Percentiles rank a stretch among this genome's conserved stretches.
Conservation (phyloP, 1,140 invertebrate genomes). For the Drosophila azteca region DNA sequence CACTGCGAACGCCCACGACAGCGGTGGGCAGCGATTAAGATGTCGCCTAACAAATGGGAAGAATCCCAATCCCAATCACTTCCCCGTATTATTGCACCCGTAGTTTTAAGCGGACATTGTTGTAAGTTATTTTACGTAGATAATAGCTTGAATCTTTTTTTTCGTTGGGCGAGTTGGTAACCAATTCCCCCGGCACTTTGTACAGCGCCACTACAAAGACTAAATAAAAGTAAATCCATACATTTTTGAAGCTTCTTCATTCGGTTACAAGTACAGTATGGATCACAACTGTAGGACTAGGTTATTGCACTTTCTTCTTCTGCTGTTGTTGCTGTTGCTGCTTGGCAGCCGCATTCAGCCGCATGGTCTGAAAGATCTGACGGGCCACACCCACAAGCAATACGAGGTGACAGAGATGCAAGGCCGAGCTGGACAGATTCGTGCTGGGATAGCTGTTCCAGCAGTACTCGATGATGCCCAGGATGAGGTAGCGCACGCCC, state of each 20-base stretch:
- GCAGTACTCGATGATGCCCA: conserved; percentile 95
- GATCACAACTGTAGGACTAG: background rate
- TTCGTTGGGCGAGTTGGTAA: conserved; percentile 37
- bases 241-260: no score
- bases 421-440: conserved; percentile 89
- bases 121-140: conserved; percentile 51
- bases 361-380: conserved; percentile 55
- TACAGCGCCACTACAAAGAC: conserved; percentile 60
- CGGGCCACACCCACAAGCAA: conserved; percentile 85
- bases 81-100: conserved; percentile 27
- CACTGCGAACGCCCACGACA: conserved; percentile 40
- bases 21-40: conserved; percentile 56
- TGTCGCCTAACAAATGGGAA: no score
- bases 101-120: conserved; percentile 55
- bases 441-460: conserved; percentile 99
- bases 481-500: conserved; percentile 88
- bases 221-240: conserved; percentile 30
- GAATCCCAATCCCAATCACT: no score
- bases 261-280: background rate
- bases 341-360: conserved; percentile 43
- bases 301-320: conserved; percentile 55
- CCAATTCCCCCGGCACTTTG: conserved; percentile 44
- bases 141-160: conserved; percentile 19
- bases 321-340: conserved; percentile 29
- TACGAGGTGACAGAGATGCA: conserved; percentile 92